Percentiles rank a stretch among this genome's conserved stretches.
phyloP scores from a whole-genome alignment of 92 coral and sea anemone species.

The Scolanthus callimorphus region DNA sequence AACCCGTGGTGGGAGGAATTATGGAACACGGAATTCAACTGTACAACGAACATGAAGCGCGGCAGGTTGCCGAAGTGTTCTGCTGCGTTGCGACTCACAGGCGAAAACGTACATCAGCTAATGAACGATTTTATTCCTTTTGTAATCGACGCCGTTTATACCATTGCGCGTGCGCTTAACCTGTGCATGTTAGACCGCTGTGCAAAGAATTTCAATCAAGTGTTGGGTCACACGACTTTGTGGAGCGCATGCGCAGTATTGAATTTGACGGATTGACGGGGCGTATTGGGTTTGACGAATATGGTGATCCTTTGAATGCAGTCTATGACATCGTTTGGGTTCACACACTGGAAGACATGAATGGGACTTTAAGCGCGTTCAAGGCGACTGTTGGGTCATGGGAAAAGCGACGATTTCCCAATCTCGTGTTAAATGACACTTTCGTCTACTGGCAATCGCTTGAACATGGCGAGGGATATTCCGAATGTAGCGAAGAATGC shows the following conservation, averaged over 20 bases:
- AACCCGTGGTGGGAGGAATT: conserved; percentile 60
- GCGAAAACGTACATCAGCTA: conserved; percentile 17
- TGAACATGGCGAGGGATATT: conserved; percentile 19
- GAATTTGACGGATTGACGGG: conserved; percentile 31
- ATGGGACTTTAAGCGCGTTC: conserved; percentile 9
- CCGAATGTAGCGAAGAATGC: conserved; percentile 59
- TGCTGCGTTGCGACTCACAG: conserved; percentile 16
- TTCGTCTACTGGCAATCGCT: conserved; percentile 43
- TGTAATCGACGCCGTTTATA: conserved; percentile 60
- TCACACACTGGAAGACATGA: conserved; percentile 3
- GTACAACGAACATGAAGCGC: conserved; percentile 1
- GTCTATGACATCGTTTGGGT: conserved; percentile 33
- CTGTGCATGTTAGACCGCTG: conserved; percentile 17
- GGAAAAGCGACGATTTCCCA: conserved; percentile 34
- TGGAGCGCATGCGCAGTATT: conserved; percentile 10
- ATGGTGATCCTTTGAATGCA: conserved; percentile 18
- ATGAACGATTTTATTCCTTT: conserved; percentile 43
- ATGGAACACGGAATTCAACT: conserved; percentile 49
- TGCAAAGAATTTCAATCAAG: conserved; percentile 14
- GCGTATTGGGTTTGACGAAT: conserved; percentile 13
- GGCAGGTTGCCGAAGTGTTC: conserved; percentile 1
- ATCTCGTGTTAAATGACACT: conserved; percentile 11
- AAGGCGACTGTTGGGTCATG: conserved; percentile 53
- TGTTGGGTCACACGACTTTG: conserved; percentile 16
- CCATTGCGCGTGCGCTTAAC: conserved; percentile 58